phyloP scores from a whole-genome alignment of 2,888 invertebrate genomes.

The Microchrysa polita region DNA sequence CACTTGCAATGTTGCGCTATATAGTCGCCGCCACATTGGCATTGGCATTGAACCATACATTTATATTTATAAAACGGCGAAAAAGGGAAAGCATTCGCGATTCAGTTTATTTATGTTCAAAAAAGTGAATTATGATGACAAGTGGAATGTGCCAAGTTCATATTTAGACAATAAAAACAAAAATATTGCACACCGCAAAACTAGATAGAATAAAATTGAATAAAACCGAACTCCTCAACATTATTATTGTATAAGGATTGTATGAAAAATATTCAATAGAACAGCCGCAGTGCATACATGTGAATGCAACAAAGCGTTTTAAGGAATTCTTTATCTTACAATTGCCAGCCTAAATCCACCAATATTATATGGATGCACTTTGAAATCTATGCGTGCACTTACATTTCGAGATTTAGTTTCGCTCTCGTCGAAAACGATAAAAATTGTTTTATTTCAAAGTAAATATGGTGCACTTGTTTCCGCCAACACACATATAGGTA shows the following conservation, averaged over 20 bases:
- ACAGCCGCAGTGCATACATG: too few species aligned
- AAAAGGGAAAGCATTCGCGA: constrained; percentile 48
- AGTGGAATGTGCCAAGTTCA: constrained; percentile 33
- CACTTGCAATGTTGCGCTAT: too few species aligned
- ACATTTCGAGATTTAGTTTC: neutral
- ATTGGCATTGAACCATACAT: neutral
- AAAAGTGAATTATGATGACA: constrained; percentile 49
- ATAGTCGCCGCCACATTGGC: neutral
- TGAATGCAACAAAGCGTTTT: neutral
- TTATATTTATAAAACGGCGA: too few species aligned
- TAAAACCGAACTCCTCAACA: neutral
- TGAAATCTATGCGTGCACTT: neutral
- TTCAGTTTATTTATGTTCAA: constrained; percentile 46
- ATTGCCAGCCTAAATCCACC: neutral
- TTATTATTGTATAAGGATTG: neutral
- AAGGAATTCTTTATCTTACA: neutral
- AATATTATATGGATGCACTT: neutral
- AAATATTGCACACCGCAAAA: too few species aligned
- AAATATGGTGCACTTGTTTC: constrained; percentile 25
- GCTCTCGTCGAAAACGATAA: neutral
- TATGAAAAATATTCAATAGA: constrained; percentile 5
- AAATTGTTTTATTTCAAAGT: neutral
- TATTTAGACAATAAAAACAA: constrained; percentile 11
- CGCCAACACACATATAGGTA: constrained; percentile 27
- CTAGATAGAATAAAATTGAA: neutral